phyloP scores from a whole-genome alignment of 30 jellyfish, hydroid and myxozoan species.

The Aurelia aurita complex sp. Pacific region DNA sequence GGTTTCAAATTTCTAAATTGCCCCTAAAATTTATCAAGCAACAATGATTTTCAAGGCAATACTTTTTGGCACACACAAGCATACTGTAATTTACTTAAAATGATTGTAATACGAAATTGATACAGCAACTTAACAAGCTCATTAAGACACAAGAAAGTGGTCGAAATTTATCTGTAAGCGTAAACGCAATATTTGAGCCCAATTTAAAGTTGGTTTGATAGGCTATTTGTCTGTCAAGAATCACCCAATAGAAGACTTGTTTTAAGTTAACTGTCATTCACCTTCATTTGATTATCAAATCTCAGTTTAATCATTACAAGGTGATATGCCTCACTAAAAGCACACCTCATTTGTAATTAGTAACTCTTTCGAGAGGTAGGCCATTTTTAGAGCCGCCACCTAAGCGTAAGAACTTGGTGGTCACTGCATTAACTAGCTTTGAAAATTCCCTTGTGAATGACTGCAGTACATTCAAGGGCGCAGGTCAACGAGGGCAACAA shows the following conservation, averaged over 20 bases:
- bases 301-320: slow-evolving; percentile 30
- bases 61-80: no score
- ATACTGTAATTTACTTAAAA: no score
- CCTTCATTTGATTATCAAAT: slow-evolving; percentile 19
- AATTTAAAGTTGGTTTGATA: slow-evolving; percentile 19
- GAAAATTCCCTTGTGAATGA: slow-evolving; percentile 34
- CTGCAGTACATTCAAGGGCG: not conserved
- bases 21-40: no score
- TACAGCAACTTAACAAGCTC: slow-evolving; percentile 11
- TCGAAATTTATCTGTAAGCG: slow-evolving; percentile 1
- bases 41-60: no score
- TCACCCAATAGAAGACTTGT: slow-evolving; percentile 22
- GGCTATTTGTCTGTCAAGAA: slow-evolving; percentile 20
- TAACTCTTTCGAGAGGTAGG: not conserved
- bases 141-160: slow-evolving; percentile 20
- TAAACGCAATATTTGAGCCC: slow-evolving; percentile 33
- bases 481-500: not conserved
- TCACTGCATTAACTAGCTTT: slow-evolving; percentile 17
- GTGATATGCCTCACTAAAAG: slow-evolving; percentile 32
- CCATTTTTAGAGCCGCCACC: slow-evolving; percentile 1
- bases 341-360: slow-evolving; percentile 39
- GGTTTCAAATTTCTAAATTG: no score
- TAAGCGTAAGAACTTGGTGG: slow-evolving; percentile 23
- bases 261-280: slow-evolving; percentile 42
- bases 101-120: not conserved